A percentile compares a stretch with the other conserved stretches of the same genome.
These are phyloP conservation scores for Corvus cornix DNA, from an alignment of 2,113 vertebrate genomes.

Conservation along the genomic window DNA sequence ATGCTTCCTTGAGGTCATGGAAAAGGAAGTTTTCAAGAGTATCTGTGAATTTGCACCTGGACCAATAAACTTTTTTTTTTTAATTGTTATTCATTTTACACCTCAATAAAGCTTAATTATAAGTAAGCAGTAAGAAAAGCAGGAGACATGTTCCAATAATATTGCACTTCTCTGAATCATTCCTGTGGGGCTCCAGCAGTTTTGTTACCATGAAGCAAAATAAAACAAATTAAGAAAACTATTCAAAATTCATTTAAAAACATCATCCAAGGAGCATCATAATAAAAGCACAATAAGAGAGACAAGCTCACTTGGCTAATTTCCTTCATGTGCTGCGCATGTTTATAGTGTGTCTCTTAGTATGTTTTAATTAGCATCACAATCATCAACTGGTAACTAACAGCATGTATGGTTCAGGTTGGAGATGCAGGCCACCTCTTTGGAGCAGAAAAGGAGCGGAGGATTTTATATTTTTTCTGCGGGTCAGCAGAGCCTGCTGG, in stretches of 20 bases:
- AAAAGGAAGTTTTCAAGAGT: conserved; percentile 47
- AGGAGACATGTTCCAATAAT: conserved; percentile 74
- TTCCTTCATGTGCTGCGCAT: conserved; percentile 64
- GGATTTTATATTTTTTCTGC: neutral
- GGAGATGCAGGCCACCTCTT: neutral
- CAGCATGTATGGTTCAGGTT: neutral
- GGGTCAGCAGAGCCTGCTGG: neutral
- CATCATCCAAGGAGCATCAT: conserved; percentile 78
- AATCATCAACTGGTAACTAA: conserved; percentile 43
- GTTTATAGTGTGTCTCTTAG: conserved; percentile 66
- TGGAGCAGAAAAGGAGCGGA: neutral
- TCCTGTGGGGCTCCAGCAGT: conserved; percentile 70
- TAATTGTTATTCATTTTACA: conserved; percentile 82
- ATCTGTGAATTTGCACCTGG: conserved; percentile 73
- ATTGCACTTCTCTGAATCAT: conserved; percentile 72
- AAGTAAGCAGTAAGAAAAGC: conserved; percentile 78
- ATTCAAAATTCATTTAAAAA: conserved; percentile 85
- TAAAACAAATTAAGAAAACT: conserved; percentile 81
- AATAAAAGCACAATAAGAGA: conserved; percentile 82
- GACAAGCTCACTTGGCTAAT: conserved; percentile 74
- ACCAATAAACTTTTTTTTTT: conserved; percentile 69
- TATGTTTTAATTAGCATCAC: conserved; percentile 68
- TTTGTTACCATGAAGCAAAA: conserved; percentile 68
- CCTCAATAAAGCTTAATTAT: conserved; percentile 86
- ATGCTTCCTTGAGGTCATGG: conserved; percentile 30